Base-by-base conservation (phyloP, 2,888 invertebrate genomes). In the Ariolimax columbianus region DNA sequence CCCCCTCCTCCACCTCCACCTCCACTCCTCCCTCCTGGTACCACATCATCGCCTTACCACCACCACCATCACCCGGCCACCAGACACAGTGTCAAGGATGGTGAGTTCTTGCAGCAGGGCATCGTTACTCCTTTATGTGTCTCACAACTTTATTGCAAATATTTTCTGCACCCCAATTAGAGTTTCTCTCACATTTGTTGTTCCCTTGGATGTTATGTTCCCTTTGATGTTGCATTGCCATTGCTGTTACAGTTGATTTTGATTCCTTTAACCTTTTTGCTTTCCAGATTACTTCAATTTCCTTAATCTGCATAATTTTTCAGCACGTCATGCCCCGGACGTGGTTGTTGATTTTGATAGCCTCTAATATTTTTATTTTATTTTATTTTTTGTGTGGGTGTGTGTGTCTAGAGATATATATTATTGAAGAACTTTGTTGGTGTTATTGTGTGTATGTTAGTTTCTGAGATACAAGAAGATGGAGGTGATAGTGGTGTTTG, bases 1-100 rank as follows among this genome's bases (percentile, higher is more conserved):
- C 70, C 83, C n/a, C 77, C 83, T 77, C 83, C 83, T 30, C 83
- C 83, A n/a, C 83, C 83, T 30, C 83, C 75, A 9, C 82, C 77
- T 26, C 77, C 55, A 7, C 63, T 82, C 66, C 70, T 47, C 38
- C 36, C 77, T 68, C 26, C 33, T 68, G 23, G 43, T 66, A 43
- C 77, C 68, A 43, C 81, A 66, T 63, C 43, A 75, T 59, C 81
- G 51, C 81, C 72, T 75, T 63, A 80, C 40, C 6, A 70, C 47
- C 81, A 72, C 40, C 81, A n/a, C 23, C 55, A 73, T 23, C 77
- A 77, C 26, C 36, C 77, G 38, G 68, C 59, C 70, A 51, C 36
- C 77, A 68, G 83, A 83, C 83, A 73, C 83, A 83, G 47, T 75
- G 82, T 75, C 82, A 73, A 59, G 11, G 75, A 68, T 47, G 83